A percentile compares a stretch with the other conserved stretches of the same genome.
Evolutionary conservation across 2,113 vertebrate species (phyloP).

Genomic region (Caracal caracal): DNA sequence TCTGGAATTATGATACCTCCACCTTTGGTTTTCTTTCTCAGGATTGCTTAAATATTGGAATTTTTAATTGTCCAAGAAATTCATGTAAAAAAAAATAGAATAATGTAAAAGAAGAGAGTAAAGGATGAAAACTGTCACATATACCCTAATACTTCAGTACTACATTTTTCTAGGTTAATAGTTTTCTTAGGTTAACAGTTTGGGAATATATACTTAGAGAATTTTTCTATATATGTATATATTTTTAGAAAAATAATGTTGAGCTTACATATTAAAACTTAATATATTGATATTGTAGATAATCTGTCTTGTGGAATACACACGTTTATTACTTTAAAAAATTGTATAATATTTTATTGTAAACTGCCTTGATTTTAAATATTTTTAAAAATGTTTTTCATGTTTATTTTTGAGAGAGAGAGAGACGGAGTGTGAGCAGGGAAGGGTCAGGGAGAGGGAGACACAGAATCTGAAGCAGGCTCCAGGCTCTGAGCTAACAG

Average conservation of each 20-base stretch:
- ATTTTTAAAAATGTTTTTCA: no score
- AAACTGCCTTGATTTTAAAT: background rate
- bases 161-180: background rate
- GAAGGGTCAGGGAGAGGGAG: no score
- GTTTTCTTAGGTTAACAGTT: background rate
- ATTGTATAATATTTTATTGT: background rate
- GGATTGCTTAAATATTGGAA: background rate
- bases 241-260: constrained; percentile 16
- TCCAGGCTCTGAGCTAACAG: no score
- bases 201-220: background rate
- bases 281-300: background rate
- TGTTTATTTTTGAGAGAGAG: no score
- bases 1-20: background rate
- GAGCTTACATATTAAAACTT: background rate
- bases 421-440: no score
- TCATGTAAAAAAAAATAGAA: background rate
- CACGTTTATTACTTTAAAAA: background rate
- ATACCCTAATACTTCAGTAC: background rate
- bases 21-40: background rate
- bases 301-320: background rate
- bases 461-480: no score
- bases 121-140: background rate
- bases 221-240: background rate
- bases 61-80: background rate
- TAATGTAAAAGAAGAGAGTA: background rate